Evolutionary conservation across 2,888 invertebrate species (phyloP).

Genomic region (Gisinianus flammeolus): DNA sequence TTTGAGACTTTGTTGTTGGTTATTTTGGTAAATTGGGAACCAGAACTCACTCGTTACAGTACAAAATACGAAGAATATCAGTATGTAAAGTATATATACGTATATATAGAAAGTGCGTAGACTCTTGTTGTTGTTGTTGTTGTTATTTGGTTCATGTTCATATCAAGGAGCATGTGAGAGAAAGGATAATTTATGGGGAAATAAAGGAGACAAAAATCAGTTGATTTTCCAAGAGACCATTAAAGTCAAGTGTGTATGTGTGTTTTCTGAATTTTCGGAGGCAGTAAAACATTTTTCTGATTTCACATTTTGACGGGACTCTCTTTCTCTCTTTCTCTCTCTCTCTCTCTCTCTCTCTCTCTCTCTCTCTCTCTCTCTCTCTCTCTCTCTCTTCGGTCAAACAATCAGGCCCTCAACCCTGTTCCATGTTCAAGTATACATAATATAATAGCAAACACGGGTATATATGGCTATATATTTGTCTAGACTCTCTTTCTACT

Average conservation of each 20-base stretch:
- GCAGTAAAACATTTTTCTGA: no score
- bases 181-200: neutral
- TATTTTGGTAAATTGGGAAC: neutral
- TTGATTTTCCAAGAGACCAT: neutral
- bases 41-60: neutral
- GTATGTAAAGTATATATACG: neutral
- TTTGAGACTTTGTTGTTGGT: neutral
- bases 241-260: neutral
- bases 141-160: neutral
- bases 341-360: no score
- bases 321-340: no score
- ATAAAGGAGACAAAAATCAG: neutral
- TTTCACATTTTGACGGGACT: no score
- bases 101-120: neutral
- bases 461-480: no score
- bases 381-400: constrained; percentile 6
- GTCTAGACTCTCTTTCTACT: no score
- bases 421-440: no score
- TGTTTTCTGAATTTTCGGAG: no score
- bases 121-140: neutral
- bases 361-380: neutral
- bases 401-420: neutral
- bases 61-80: neutral
- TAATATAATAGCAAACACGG: no score
- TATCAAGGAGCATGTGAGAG: neutral